These are phyloP conservation scores for Tyria jacobaeae DNA, from an alignment of 2,888 invertebrate genomes.

Conservation along the genomic window DNA sequence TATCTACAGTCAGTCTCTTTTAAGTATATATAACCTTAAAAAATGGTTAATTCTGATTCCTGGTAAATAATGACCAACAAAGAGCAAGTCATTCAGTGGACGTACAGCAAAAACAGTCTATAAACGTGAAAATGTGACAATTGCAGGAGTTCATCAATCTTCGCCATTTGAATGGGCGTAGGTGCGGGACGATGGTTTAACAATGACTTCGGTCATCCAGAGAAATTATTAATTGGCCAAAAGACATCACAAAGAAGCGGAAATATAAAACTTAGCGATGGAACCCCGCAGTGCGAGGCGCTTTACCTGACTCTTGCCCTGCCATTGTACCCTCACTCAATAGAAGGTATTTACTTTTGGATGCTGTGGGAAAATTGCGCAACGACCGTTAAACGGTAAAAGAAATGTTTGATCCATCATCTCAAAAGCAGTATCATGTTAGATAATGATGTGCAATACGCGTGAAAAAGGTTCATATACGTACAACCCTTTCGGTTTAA, in stretches of 20 bases:
- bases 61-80: conserved; percentile 23
- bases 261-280: conserved; percentile 84
- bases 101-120: conserved; percentile 74
- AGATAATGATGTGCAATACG: conserved; percentile 58
- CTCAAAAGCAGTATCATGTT: conserved; percentile 67
- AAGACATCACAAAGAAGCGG: conserved; percentile 83
- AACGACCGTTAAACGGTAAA: conserved; percentile 71
- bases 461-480: conserved; percentile 57
- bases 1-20: background rate
- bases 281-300: conserved; percentile 80
- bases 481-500: conserved; percentile 66
- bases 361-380: conserved; percentile 84
- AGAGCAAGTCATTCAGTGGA: conserved; percentile 63
- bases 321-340: conserved; percentile 79
- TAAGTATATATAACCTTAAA: conserved; percentile 19
- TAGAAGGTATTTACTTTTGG: conserved; percentile 81
- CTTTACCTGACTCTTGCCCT: conserved; percentile 86
- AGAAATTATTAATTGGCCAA: conserved; percentile 85
- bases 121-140: conserved; percentile 81
- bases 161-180: conserved; percentile 73
- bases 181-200: conserved; percentile 67
- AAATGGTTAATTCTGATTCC: conserved; percentile 20
- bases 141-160: conserved; percentile 84
- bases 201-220: conserved; percentile 84
- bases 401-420: conserved; percentile 66